phyloP scores from a whole-genome alignment of 2,113 vertebrate species.

The Meleagris gallopavo region DNA sequence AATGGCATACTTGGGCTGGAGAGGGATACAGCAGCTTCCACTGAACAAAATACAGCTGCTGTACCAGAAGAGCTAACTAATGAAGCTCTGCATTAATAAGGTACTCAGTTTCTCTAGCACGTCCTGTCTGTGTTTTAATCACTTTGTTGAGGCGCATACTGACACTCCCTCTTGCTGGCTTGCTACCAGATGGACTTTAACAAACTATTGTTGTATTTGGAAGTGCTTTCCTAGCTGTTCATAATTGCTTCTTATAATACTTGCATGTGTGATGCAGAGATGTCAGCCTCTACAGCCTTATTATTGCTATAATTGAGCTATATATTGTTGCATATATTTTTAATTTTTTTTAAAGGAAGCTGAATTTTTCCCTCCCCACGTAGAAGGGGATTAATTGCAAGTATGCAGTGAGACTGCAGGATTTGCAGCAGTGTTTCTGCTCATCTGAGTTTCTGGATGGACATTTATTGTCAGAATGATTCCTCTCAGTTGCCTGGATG shows the following conservation, averaged over 20 bases:
- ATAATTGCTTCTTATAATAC: slow-evolving; percentile 15
- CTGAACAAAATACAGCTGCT: slow-evolving; percentile 23
- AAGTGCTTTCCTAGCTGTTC: slow-evolving; percentile 4
- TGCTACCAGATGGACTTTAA: slow-evolving; percentile 23
- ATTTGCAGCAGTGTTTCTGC: neutral
- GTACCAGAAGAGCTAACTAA: slow-evolving; percentile 1
- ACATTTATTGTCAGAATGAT: neutral
- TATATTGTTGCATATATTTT: neutral
- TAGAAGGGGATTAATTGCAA: neutral
- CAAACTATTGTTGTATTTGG: slow-evolving; percentile 37
- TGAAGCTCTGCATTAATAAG: neutral
- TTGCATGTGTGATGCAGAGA: neutral
- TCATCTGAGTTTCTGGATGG: neutral
- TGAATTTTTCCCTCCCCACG: neutral
- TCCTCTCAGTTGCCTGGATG: neutral
- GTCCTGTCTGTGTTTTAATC: slow-evolving; percentile 40
- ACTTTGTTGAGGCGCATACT: slow-evolving; percentile 17
- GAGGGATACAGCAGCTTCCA: slow-evolving; percentile 3
- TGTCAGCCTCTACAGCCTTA: neutral
- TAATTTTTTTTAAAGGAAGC: neutral
- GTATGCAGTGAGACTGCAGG: neutral
- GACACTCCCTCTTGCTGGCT: slow-evolving; percentile 18
- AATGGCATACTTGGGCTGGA: neutral
- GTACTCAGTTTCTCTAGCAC: slow-evolving; percentile 15
- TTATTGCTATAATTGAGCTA: neutral